A percentile compares a stretch with the other conserved stretches of the same genome.
Conservation (phyloP, 1,140 invertebrate genomes). For the Lordiphosa stackelbergi region DNA sequence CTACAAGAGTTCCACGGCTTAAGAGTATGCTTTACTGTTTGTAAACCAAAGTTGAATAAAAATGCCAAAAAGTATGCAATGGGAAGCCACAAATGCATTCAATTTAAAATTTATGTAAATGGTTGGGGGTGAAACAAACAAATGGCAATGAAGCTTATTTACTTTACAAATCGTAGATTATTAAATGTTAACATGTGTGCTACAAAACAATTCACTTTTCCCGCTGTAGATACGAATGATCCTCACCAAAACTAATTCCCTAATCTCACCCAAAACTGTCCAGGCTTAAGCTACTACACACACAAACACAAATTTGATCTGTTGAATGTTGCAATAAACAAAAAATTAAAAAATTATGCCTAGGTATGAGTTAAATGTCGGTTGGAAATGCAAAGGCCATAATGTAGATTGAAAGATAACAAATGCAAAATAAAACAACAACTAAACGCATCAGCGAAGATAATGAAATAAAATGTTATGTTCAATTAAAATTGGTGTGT, state of each 20-base stretch:
- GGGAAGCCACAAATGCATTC: too few species aligned
- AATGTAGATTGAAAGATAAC: slow-evolving; percentile 4
- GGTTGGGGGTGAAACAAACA: slow-evolving; percentile 15
- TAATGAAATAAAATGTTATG: too few species aligned
- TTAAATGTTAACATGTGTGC: not conserved
- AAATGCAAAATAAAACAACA: too few species aligned
- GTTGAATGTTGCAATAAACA: slow-evolving; percentile 22
- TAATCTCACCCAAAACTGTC: slow-evolving; percentile 14
- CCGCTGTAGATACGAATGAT: slow-evolving; percentile 19
- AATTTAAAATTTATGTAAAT: too few species aligned
- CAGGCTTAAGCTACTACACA: slow-evolving; percentile 8
- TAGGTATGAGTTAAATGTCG: slow-evolving; percentile 29
- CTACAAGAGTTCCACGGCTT: slow-evolving; percentile 2
- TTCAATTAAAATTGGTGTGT: too few species aligned
- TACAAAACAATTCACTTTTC: slow-evolving; percentile 14
- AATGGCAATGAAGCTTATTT: slow-evolving; percentile 46
- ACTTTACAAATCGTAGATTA: slow-evolving; percentile 23
- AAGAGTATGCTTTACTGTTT: slow-evolving; percentile 20
- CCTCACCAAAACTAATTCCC: slow-evolving; percentile 15
- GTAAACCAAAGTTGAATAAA: not conserved
- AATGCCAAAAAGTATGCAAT: too few species aligned
- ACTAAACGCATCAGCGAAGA: too few species aligned
- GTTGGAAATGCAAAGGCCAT: slow-evolving; percentile 22
- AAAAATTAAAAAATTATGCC: slow-evolving; percentile 19
- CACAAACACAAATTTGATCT: slow-evolving; percentile 28